Base-by-base conservation (phyloP, 1,140 invertebrate species). In the Drosophila burlai region DNA sequence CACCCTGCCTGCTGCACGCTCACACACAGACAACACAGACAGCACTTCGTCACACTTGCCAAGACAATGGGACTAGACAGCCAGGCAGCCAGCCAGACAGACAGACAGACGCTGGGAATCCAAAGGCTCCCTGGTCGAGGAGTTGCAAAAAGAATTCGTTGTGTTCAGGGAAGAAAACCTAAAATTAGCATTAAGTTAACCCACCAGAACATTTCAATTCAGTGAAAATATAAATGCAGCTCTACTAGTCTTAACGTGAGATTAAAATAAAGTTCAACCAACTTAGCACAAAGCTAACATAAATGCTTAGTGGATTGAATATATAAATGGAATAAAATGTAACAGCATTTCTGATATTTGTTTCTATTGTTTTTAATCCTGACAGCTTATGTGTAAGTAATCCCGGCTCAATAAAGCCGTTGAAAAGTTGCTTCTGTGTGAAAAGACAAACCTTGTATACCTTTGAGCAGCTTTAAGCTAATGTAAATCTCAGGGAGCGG, bases 41-140 rank as follows among this genome's bases (percentile, higher is more conserved):
- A 67, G 46, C 55, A 68, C 69, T 75, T 75, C 69, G 68, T 75
- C 77, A 80, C 77, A 80, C 61, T 80, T 80, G 76, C 62, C 60
- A 76, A 90, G 85, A 90, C 85, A 90, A 90, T 90, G 81, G 68
- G 86, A 90, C 85, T 71, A 90, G 85, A 90, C 85, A 82, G 65
- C 34, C 74, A 74, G 80, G 77, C 83, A 84, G 66, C 16, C 63
- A 62, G 34, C 3, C 34, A 29, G 34, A 36, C 34, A 36, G 34
- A 34, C 81, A 21, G 50, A 76, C 80, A 69, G 76, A 77, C 65
- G 60, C 61, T 68, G 52, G 43, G 52, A 72, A n/a, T 29, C 18
- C 54, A n/a, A 60, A 60, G 16, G 54, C 8, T 24, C 34, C 31
- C 24, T 36, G 3, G 21, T 9, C 2, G 2, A 6, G 29, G 21